Evolutionary conservation across 2,888 invertebrate genomes (phyloP).

Genomic region (Mimas tiliae): DNA sequence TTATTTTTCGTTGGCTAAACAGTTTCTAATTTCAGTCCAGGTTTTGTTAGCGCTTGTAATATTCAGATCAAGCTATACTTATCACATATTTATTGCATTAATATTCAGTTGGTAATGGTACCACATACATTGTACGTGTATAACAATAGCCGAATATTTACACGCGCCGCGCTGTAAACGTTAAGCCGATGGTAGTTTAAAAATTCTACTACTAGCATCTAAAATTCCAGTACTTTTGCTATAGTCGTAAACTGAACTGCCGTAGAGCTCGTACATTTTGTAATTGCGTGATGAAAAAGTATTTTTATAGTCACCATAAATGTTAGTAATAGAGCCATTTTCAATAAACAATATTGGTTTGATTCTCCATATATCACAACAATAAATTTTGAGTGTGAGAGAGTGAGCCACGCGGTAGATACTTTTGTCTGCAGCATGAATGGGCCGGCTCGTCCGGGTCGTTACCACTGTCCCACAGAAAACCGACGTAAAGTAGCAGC

Average conservation of each 20-base stretch:
- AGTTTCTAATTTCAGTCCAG: too few relatives aligned
- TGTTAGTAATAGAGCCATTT: too few relatives aligned
- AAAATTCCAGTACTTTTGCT: conserved; percentile 3
- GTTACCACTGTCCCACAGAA: too few relatives aligned
- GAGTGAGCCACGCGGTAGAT: too few relatives aligned
- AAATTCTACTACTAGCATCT: conserved; percentile 2
- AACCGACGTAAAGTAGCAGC: too few relatives aligned
- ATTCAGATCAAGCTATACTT: not conserved
- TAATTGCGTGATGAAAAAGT: not conserved
- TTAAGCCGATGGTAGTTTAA: not conserved
- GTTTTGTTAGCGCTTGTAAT: not conserved
- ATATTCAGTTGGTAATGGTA: not conserved
- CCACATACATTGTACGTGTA: not conserved
- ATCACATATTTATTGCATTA: conserved; percentile 7
- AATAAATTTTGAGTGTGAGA: too few relatives aligned
- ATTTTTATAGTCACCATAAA: too few relatives aligned
- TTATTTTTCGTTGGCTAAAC: too few relatives aligned
- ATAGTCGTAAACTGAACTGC: not conserved
- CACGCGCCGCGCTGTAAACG: not conserved
- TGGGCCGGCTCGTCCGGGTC: too few relatives aligned
- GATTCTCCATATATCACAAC: too few relatives aligned
- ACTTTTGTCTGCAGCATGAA: too few relatives aligned
- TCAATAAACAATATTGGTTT: too few relatives aligned
- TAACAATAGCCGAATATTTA: not conserved
- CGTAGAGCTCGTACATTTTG: not conserved